Evolutionary conservation across 2,797 vertebrate genomes (phyloP).

Genomic region (Gymnothorax reevesii): DNA sequence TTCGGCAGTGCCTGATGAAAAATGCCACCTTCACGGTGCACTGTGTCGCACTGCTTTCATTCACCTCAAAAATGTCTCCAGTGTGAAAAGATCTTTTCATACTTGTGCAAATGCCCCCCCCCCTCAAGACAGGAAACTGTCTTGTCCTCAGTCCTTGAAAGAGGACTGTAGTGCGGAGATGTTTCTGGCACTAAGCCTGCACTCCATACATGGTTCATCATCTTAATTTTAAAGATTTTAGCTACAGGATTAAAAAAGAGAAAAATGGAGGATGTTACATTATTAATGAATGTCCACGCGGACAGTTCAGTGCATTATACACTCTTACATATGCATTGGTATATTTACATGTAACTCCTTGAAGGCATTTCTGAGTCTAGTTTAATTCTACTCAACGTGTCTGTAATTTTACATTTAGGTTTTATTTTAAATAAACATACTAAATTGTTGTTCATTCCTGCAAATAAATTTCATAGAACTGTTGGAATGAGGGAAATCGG

Average conservation of each 20-base stretch:
- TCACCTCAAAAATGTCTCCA: slow-evolving; percentile 42
- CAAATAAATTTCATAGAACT: background rate
- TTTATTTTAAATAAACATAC: background rate
- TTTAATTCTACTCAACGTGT: slow-evolving; percentile 5
- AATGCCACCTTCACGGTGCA: slow-evolving; percentile 72
- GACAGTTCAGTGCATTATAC: background rate
- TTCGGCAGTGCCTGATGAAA: slow-evolving; percentile 61
- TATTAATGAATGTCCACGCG: background rate
- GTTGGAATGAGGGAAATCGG: slow-evolving; percentile 55
- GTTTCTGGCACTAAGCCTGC: background rate
- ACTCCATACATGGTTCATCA: background rate
- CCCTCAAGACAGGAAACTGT: background rate
- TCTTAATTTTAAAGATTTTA: background rate
- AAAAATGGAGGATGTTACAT: background rate
- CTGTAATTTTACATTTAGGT: background rate
- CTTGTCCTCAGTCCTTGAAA: background rate
- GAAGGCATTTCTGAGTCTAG: slow-evolving; percentile 1
- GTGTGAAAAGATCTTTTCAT: slow-evolving; percentile 42
- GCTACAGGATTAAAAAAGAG: background rate
- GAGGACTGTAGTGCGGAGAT: background rate
- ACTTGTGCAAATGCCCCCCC: slow-evolving; percentile 27
- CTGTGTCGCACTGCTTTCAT: slow-evolving; percentile 45
- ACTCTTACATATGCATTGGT: background rate
- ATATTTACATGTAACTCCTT: background rate
- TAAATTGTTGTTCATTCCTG: background rate